A percentile compares a stretch with the other conserved stretches of the same genome.
phyloP scores from a whole-genome alignment of 2,797 vertebrate genomes.

The Anabacerthia variegaticeps region DNA sequence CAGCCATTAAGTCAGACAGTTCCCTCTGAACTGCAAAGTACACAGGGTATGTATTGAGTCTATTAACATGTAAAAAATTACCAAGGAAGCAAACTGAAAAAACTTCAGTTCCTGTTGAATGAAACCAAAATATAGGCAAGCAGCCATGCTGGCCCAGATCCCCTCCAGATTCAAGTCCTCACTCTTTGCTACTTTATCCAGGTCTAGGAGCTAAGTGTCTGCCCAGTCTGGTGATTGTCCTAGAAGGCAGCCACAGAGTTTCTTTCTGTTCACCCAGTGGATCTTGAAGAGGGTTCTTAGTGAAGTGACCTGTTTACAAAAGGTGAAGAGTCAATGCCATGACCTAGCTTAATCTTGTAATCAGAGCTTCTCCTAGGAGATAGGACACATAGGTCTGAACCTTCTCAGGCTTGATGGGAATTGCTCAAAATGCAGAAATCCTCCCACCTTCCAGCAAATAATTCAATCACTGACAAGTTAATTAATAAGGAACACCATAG shows the following conservation, averaged over 20 bases:
- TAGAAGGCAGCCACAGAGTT: background rate
- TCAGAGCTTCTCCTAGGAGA: background rate
- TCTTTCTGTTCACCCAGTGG: background rate
- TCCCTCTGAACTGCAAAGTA: background rate
- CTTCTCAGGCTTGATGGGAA: background rate
- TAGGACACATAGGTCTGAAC: background rate
- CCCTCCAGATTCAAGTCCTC: background rate
- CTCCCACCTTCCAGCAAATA: background rate
- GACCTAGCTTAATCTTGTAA: background rate
- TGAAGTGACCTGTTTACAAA: background rate
- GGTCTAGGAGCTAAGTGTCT: background rate
- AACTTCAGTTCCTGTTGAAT: background rate
- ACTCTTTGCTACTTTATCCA: background rate
- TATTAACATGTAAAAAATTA: background rate
- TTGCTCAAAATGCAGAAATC: background rate
- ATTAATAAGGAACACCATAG: background rate
- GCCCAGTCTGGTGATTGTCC: background rate
- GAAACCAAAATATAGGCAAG: background rate
- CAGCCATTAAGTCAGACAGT: background rate
- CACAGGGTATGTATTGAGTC: background rate
- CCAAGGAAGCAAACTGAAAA: background rate
- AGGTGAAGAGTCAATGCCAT: background rate
- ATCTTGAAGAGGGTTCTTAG: background rate
- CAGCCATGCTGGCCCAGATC: background rate
- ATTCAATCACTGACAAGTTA: background rate